Conservation (phyloP, 2,888 invertebrate genomes). For the Tipula vernalis region DNA sequence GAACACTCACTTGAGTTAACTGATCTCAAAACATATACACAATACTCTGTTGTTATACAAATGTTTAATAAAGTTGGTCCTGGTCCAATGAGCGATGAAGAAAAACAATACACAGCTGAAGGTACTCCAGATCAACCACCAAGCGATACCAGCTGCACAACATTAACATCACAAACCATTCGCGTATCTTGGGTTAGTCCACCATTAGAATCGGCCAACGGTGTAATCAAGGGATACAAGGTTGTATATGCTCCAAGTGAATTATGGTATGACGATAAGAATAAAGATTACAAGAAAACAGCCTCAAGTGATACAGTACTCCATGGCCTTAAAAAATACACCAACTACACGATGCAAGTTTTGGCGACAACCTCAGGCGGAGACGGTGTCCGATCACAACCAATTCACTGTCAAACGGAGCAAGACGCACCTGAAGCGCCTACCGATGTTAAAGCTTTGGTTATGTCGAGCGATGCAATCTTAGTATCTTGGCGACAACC, state of each 20-base stretch:
- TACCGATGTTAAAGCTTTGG: slow-evolving; percentile 81
- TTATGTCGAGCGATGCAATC: slow-evolving; percentile 84
- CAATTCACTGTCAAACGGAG: slow-evolving; percentile 85
- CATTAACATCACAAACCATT: slow-evolving; percentile 87
- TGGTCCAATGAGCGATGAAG: slow-evolving; percentile 80
- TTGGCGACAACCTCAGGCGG: slow-evolving; percentile 90
- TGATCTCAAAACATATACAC: slow-evolving; percentile 81
- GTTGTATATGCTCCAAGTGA: slow-evolving; percentile 85
- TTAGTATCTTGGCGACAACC: slow-evolving; percentile 91
- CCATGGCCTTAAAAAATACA: slow-evolving; percentile 88
- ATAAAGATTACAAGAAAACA: slow-evolving; percentile 82
- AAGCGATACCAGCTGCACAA: slow-evolving; percentile 82
- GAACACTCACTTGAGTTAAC: slow-evolving; percentile 75
- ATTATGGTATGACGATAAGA: slow-evolving; percentile 86
- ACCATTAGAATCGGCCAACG: slow-evolving; percentile 81
- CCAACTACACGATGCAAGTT: slow-evolving; percentile 95
- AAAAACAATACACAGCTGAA: slow-evolving; percentile 86
- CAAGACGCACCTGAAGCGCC: slow-evolving; percentile 94
- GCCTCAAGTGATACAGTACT: slow-evolving; percentile 86
- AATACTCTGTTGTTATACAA: slow-evolving; percentile 91
- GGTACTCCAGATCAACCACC: slow-evolving; percentile 78
- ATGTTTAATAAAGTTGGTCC: slow-evolving; percentile 90
- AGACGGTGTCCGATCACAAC: slow-evolving; percentile 67
- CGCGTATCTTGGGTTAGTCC: slow-evolving; percentile 92
- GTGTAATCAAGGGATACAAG: slow-evolving; percentile 92